Evolutionary conservation across 2,888 invertebrate species (phyloP).

Genomic region (Torymus auratus): DNA sequence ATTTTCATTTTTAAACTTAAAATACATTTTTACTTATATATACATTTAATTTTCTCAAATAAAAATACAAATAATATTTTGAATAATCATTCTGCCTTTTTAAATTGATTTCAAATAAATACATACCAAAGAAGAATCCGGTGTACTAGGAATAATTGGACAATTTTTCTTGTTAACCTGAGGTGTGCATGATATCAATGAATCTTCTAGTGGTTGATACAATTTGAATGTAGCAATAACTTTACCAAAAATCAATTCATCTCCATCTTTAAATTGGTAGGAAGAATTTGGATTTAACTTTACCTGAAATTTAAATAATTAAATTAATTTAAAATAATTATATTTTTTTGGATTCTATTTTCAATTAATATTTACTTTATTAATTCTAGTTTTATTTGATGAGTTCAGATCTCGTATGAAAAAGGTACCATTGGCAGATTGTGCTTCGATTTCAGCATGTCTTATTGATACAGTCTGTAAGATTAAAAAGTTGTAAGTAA

Average conservation of each 20-base stretch:
- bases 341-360: slow-evolving; percentile 13
- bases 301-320: slow-evolving; percentile 63
- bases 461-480: slow-evolving; percentile 77
- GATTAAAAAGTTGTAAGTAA: slow-evolving; percentile 19
- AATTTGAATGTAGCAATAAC: slow-evolving; percentile 65
- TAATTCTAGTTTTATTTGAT: slow-evolving; percentile 77
- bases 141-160: slow-evolving; percentile 63
- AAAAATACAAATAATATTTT: neutral
- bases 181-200: slow-evolving; percentile 58
- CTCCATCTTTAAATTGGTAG: slow-evolving; percentile 70
- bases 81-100: too few relatives aligned
- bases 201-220: slow-evolving; percentile 51
- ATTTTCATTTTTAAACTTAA: slow-evolving; percentile 5
- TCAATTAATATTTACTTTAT: slow-evolving; percentile 72
- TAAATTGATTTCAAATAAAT: neutral
- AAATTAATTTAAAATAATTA: slow-evolving; percentile 38
- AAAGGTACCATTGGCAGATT: slow-evolving; percentile 65
- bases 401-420: slow-evolving; percentile 78
- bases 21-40: neutral
- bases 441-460: slow-evolving; percentile 78
- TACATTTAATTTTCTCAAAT: neutral
- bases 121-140: slow-evolving; percentile 64
- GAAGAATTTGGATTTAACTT: slow-evolving; percentile 66
- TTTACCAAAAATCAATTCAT: slow-evolving; percentile 67
- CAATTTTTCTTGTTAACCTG: slow-evolving; percentile 32